phyloP scores from a whole-genome alignment of 2,888 invertebrate genomes.

The Netelia melanura region DNA sequence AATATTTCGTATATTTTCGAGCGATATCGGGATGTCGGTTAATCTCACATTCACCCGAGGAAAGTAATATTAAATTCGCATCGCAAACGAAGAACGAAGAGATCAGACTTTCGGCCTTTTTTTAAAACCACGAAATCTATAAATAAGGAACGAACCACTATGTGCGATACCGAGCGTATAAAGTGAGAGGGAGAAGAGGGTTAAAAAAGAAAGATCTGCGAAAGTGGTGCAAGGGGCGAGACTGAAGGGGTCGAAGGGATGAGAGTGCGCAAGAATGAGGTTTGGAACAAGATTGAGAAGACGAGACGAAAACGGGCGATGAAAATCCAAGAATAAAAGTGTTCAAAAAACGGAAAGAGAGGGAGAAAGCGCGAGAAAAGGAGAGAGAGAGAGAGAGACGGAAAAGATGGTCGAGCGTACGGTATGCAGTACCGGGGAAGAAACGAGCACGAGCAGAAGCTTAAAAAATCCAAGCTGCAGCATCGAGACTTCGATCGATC shows the following conservation, averaged over 20 bases:
- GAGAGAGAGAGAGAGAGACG: constrained; percentile 37
- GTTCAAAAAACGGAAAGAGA: constrained; percentile 9
- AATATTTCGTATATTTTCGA: not conserved
- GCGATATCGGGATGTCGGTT: not conserved
- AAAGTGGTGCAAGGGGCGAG: not conserved
- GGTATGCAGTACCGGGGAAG: constrained; percentile 63
- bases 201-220: not conserved
- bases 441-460: constrained; percentile 40
- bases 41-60: not conserved
- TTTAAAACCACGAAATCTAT: constrained; percentile 73
- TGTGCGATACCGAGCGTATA: constrained; percentile 33
- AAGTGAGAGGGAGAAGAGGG: not conserved
- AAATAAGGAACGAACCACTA: constrained; percentile 77
- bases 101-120: constrained; percentile 51
- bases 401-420: constrained; percentile 69
- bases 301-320: not conserved
- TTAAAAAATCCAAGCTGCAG: constrained; percentile 3
- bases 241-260: not conserved
- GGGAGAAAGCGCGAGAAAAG: constrained; percentile 40
- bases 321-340: constrained; percentile 1
- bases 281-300: not conserved
- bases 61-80: not conserved
- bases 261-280: not conserved
- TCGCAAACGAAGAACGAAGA: not conserved
- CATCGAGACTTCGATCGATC: constrained; percentile 19